Conservation (phyloP, 2,888 invertebrate species). For the Mythimna impura region DNA sequence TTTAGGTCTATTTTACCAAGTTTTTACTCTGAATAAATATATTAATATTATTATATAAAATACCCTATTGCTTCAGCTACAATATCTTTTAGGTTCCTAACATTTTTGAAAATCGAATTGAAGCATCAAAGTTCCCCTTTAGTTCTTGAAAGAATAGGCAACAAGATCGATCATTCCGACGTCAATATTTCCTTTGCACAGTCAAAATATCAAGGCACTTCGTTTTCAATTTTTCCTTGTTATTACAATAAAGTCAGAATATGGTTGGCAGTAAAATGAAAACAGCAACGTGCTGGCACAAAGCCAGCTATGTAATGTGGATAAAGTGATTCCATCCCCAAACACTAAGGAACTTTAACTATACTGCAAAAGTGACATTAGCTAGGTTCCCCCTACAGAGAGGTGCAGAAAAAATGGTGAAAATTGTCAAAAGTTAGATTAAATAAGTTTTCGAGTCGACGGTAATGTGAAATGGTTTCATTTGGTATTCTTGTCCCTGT, state of each 20-base stretch:
- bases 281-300: conserved; percentile 69
- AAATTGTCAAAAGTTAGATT: conserved; percentile 82
- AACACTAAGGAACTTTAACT: conserved; percentile 74
- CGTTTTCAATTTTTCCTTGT: conserved; percentile 66
- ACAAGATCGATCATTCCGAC: conserved; percentile 14
- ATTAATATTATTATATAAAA: no score
- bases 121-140: background rate
- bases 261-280: conserved; percentile 69
- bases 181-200: conserved; percentile 35
- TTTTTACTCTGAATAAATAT: no score
- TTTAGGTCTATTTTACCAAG: no score
- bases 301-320: conserved; percentile 74
- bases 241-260: conserved; percentile 64
- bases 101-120: background rate
- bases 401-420: conserved; percentile 65
- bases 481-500: conserved; percentile 65
- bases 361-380: conserved; percentile 69
- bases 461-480: conserved; percentile 68
- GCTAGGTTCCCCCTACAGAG: conserved; percentile 48
- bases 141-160: background rate
- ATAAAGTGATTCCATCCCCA: conserved; percentile 77
- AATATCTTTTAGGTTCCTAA: background rate
- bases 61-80: no score
- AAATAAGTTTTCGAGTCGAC: conserved; percentile 76
- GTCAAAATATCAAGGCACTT: conserved; percentile 58